Base-by-base conservation (phyloP, 1,140 invertebrate species). In the Zaprionus davidi region DNA sequence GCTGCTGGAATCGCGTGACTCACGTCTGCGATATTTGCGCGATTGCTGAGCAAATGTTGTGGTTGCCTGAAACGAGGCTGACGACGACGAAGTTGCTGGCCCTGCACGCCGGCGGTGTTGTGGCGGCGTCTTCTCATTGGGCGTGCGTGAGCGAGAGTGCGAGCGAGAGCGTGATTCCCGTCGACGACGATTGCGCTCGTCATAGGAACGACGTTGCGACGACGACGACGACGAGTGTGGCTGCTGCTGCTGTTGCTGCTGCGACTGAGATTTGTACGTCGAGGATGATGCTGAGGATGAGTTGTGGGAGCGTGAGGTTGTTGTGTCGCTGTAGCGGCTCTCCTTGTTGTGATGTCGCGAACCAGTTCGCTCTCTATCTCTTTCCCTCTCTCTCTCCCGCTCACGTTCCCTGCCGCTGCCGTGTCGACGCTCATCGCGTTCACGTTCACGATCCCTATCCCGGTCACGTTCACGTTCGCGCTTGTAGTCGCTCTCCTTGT, bases 101-200 rank as follows among this genome's bases (percentile, higher is more conserved):
- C 28, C 67, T 56, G 79, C 69, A 13, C 62, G 80, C 0, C 78
- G 65, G 26, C 72, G 75, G 1, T 56, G 65, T 1, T 51, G 65
- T 1, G 82, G 67, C 26, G 85, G 6, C 28, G 28, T 2, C 28
- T 31, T 65, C 1, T 67, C 71, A 1, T 44, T 70, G 2, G 84
- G 81, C n/a, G 85, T 88, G 20, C 85, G 81, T 13, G 84, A 81
- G 12, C 84, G 78, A 22, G 84, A 87, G 24, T 59, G 64, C 6
- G 77, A 46, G 24, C 79, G 12, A 20, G 77, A 73, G 20, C 70
- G 65, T 6, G 76, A 74, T 7, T 78, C 64, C 2, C 70, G 69
- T 9, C 67, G 82, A 26, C 82, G 82, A 11, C 83, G 71, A 12
- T n/a, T 38, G 46, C 78, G 82, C 4, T 85, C 82, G 24, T 84